These are phyloP conservation scores for Sorex fumeus DNA, from an alignment of 2,113 vertebrate genomes.

Conservation along the genomic window DNA sequence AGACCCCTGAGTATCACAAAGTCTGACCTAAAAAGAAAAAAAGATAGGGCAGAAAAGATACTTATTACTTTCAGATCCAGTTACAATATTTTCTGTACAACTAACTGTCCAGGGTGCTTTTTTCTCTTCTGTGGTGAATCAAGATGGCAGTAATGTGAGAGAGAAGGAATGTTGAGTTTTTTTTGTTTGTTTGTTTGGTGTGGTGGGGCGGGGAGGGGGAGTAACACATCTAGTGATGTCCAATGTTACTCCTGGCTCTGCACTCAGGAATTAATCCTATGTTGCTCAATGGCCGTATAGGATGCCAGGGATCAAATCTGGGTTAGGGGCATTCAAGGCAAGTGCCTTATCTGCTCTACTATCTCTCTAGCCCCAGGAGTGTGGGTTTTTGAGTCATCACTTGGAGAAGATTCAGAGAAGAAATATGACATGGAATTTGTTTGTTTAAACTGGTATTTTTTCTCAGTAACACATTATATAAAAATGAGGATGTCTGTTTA, in stretches of 20 bases:
- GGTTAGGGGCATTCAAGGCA: too few species aligned
- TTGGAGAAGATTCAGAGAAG: conserved; percentile 28
- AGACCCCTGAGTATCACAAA: too few species aligned
- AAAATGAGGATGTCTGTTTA: background rate
- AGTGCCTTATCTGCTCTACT: too few species aligned
- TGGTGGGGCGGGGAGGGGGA: too few species aligned
- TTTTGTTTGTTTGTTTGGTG: background rate
- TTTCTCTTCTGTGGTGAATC: conserved; percentile 23
- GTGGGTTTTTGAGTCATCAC: background rate
- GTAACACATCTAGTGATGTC: too few species aligned
- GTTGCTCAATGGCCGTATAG: too few species aligned
- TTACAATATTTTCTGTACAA: conserved; percentile 11
- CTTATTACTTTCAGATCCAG: background rate
- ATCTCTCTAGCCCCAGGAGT: background rate
- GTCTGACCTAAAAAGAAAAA: too few species aligned
- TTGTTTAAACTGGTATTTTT: background rate
- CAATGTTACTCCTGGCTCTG: too few species aligned
- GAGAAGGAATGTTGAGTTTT: background rate
- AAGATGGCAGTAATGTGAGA: background rate
- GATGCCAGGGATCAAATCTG: too few species aligned
- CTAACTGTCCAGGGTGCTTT: background rate
- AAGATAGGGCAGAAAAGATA: background rate
- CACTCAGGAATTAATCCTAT: too few species aligned
- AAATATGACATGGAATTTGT: background rate
- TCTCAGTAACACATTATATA: background rate